A percentile compares a stretch with the other conserved stretches of the same genome.
Evolutionary conservation across 2,888 invertebrate genomes (phyloP).

Genomic region (Eupithecia insigniata): DNA sequence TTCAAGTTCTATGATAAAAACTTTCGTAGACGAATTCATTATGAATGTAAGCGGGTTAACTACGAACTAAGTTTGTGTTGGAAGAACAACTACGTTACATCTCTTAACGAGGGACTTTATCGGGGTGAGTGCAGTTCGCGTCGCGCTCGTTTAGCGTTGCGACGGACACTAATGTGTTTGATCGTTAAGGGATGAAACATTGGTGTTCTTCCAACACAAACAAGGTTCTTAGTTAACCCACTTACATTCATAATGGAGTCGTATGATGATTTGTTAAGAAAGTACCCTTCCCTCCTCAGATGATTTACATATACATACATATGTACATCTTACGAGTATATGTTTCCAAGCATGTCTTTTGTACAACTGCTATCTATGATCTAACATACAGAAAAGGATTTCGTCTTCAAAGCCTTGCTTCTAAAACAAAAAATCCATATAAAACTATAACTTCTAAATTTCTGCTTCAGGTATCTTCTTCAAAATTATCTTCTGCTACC

Average conservation of each 20-base stretch:
- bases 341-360: neutral
- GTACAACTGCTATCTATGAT: neutral
- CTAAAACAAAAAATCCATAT: neutral
- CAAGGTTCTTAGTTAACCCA: too few species aligned
- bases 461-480: slow-evolving; percentile 28
- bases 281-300: neutral
- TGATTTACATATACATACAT: neutral
- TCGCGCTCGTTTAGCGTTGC: too few species aligned
- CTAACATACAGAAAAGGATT: neutral
- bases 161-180: too few species aligned
- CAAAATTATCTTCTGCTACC: slow-evolving; percentile 22
- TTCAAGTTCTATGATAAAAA: neutral
- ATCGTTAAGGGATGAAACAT: too few species aligned
- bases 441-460: slow-evolving; percentile 26
- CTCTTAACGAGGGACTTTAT: too few species aligned
- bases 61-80: too few species aligned
- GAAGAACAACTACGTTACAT: too few species aligned
- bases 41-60: too few species aligned
- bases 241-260: too few species aligned
- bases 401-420: neutral
- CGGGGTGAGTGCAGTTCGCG: too few species aligned
- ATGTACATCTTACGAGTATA: neutral
- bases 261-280: neutral
- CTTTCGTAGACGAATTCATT: too few species aligned
- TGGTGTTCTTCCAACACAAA: too few species aligned